Evolutionary conservation across 2,888 invertebrate species (phyloP).

Genomic region (Pristionchus exspectatus): DNA sequence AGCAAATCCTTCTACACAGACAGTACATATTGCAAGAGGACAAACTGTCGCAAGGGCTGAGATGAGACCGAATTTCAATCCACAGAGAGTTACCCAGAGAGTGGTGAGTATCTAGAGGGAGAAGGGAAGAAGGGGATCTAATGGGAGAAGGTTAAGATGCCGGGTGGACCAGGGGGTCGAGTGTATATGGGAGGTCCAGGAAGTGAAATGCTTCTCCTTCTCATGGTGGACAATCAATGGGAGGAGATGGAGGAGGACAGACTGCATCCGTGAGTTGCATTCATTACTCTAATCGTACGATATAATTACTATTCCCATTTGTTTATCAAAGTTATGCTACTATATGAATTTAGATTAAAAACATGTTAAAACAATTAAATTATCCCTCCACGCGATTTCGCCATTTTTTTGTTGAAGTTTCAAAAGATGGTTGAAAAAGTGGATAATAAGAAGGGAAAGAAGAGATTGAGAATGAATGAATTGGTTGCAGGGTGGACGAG

Average conservation of each 20-base stretch:
- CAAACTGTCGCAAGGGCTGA: conserved; percentile 7
- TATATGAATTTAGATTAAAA: too few species aligned
- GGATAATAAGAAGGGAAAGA: too few species aligned
- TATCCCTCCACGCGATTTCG: too few species aligned
- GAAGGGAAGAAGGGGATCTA: background rate
- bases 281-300: too few species aligned
- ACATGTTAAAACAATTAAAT: too few species aligned
- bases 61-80: conserved; percentile 7
- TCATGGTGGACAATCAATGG: background rate
- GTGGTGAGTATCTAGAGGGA: conserved; percentile 15
- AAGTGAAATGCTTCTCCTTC: conserved; percentile 37
- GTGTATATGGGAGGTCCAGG: conserved; percentile 32
- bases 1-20: background rate
- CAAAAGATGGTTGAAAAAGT: too few species aligned
- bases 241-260: conserved; percentile 16
- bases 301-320: too few species aligned
- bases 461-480: too few species aligned
- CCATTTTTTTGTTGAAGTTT: too few species aligned
- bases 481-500: background rate
- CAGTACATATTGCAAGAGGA: conserved; percentile 18
- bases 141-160: background rate
- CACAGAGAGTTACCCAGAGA: conserved; percentile 40
- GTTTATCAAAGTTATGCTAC: too few species aligned
- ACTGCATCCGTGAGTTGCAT: background rate
- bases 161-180: background rate